These are phyloP conservation scores for Mythimna vitellina DNA, from an alignment of 2,888 invertebrate genomes.

Conservation along the genomic window DNA sequence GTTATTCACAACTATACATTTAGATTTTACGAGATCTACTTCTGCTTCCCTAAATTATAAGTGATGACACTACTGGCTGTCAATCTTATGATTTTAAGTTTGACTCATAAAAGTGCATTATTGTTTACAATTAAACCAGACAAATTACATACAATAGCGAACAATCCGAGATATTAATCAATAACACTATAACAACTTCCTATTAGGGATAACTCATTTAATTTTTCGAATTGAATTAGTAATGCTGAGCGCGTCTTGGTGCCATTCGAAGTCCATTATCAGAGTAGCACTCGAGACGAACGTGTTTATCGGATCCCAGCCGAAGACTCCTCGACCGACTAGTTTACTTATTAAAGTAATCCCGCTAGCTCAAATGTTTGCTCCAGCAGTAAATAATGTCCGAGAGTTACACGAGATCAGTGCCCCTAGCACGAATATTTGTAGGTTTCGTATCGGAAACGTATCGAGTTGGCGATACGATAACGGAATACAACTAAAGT, in stretches of 20 bases:
- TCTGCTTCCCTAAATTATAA: not conserved
- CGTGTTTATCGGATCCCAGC: not conserved
- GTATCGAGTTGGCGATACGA: too few species aligned
- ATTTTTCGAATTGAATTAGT: not conserved
- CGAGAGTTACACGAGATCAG: slow-evolving; percentile 11
- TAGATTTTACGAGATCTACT: not conserved
- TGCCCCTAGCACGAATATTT: too few species aligned
- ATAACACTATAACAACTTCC: too few species aligned
- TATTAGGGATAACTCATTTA: not conserved
- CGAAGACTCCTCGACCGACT: not conserved
- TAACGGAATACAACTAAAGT: too few species aligned
- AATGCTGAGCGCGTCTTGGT: not conserved
- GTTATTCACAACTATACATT: not conserved
- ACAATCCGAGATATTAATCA: not conserved
- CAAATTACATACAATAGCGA: not conserved
- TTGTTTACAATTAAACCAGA: not conserved
- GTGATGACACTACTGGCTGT: too few species aligned
- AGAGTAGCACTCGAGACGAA: not conserved
- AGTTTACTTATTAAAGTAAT: not conserved
- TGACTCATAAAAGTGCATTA: not conserved
- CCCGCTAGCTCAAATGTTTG: not conserved
- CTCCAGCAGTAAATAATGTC: not conserved
- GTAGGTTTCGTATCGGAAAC: too few species aligned
- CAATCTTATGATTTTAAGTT: not conserved
- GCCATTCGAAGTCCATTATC: not conserved